Conservation (phyloP, 2,113 vertebrate genomes). For the Jacana jacana region DNA sequence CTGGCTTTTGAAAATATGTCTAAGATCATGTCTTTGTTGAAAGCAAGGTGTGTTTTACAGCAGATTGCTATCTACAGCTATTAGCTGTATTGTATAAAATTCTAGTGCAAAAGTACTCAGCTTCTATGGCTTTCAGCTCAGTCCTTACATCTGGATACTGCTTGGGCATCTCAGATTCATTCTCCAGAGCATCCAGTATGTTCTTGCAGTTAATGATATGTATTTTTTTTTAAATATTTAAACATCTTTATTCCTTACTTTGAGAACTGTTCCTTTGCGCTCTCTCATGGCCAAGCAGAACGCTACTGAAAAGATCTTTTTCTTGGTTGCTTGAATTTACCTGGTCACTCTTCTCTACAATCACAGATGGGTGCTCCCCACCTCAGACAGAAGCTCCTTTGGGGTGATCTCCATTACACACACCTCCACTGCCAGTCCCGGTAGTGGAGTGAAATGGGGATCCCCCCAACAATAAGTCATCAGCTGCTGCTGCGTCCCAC, state of each 20-base stretch:
- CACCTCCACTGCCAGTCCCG: background rate
- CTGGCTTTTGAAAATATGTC: background rate
- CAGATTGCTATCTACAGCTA: background rate
- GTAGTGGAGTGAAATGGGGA: background rate
- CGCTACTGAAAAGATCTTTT: background rate
- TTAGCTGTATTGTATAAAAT: background rate
- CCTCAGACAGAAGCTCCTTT: background rate
- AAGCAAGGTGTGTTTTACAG: background rate
- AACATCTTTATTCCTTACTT: background rate
- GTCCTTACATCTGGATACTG: background rate
- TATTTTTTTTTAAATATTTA: background rate
- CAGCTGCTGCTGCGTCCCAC: background rate
- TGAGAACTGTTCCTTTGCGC: background rate
- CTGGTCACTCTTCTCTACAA: background rate
- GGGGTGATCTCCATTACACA: background rate
- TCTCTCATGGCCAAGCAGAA: background rate
- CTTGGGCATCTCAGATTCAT: background rate
- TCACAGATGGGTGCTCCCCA: background rate
- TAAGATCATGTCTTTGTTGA: background rate
- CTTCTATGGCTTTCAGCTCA: background rate
- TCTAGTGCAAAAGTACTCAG: background rate
- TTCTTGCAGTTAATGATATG: background rate
- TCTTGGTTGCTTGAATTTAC: background rate
- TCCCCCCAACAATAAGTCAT: background rate
- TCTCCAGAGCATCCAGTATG: background rate